Evolutionary conservation across 2,888 invertebrate species (phyloP).

Genomic region (Gymnoscelis rufifasciata): DNA sequence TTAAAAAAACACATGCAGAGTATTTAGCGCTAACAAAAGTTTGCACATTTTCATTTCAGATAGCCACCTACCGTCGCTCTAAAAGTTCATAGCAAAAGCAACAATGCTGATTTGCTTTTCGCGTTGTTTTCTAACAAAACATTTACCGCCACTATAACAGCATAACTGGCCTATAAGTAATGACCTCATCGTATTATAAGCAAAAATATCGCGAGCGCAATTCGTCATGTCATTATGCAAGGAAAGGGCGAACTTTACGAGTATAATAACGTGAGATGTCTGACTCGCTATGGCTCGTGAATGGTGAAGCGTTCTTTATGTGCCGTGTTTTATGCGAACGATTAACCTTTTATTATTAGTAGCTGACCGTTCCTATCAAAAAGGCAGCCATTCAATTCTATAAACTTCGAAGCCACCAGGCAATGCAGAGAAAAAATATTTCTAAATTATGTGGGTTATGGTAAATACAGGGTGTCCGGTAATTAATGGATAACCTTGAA

Average conservation of each 20-base stretch:
- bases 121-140: slow-evolving; percentile 7
- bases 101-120: slow-evolving; percentile 23
- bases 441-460: too few species aligned
- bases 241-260: slow-evolving; percentile 78
- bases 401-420: not conserved
- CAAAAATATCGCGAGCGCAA: slow-evolving; percentile 75
- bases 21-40: slow-evolving; percentile 48
- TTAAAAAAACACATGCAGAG: slow-evolving; percentile 48
- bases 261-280: slow-evolving; percentile 77
- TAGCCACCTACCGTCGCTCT: slow-evolving; percentile 16
- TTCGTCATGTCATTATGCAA: slow-evolving; percentile 79
- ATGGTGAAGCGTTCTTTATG: slow-evolving; percentile 73
- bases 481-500: too few species aligned
- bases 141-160: slow-evolving; percentile 43
- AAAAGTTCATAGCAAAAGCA: slow-evolving; percentile 29
- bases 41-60: slow-evolving; percentile 40
- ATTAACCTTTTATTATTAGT: slow-evolving; percentile 76
- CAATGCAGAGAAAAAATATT: not conserved
- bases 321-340: slow-evolving; percentile 75
- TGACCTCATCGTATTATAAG: slow-evolving; percentile 71
- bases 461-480: too few species aligned
- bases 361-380: slow-evolving; percentile 52
- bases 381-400: slow-evolving; percentile 11
- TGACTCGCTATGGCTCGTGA: slow-evolving; percentile 69
- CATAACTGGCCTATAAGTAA: slow-evolving; percentile 63